Base-by-base conservation (phyloP, 2,113 vertebrate species). In the Bubo blakistoni region DNA sequence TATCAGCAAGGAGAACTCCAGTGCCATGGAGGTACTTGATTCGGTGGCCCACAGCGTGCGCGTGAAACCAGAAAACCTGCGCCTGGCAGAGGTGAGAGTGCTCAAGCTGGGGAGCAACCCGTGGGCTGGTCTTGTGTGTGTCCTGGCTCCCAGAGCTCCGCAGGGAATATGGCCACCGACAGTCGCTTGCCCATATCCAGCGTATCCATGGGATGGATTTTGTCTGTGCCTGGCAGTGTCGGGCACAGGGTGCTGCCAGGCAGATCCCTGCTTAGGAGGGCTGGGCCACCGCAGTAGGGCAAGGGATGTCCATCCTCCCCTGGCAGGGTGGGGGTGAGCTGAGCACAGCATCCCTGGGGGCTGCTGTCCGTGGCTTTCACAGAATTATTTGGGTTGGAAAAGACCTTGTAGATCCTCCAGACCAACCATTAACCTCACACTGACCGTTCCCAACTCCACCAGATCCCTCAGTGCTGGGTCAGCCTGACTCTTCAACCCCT, bases 1-100 rank as follows among this genome's bases (percentile, higher is more conserved):
- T 51, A 98, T 99, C 86, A 99, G 99, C 98, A 99, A 99, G 96
- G 99, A 99, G 92, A 99, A 99, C 95, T 99, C 99, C 42, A 99
- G 98, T 69, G 99, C 99, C 5, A 98, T 98, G 47, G 99, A 99
- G 92, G 99, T 99, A 26, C 97, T 99, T 2, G 99, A 99, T 55
- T 99, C 99, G 1, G 98, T 99, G 44, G 99, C 99, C 76, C 98
- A 99, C 81, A 99, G 98, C 0, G 98, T 99, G 79, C 98, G 97
- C 1, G 98, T 99, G 94, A 99, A 99, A 97, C 97, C 99, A 25
- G 99, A 99, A 96, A 99, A 99, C 96, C 98, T 99, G 94, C 98
- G 98, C 76, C 97, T 99, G 87, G 97, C 99, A 34, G 99, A 99
- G 99, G 99, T 99, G 84, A 95, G 97, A 36, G 32, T 11, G 57